Base-by-base conservation (phyloP, 2,797 vertebrate genomes). In the Galaxias olidus region DNA sequence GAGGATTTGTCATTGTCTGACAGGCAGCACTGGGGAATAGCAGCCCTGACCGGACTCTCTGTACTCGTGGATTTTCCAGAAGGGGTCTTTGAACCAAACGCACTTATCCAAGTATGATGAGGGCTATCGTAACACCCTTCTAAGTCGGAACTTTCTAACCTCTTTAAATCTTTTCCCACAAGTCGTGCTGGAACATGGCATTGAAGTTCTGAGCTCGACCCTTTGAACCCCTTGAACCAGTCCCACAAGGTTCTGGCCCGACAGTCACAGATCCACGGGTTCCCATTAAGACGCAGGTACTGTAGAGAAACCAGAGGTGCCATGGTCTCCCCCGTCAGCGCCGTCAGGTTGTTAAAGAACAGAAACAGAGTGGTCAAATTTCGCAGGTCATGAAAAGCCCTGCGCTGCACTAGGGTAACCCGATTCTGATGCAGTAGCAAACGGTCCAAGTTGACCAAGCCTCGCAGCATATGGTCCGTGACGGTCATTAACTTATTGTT, bases 181-280 rank as follows among this genome's bases (percentile, higher is more conserved):
- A 94, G 75, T 57, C 59, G 87, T 0, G 62, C 63, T 0, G 93
- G 93, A 14, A 90, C 81, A 51, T 85, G 87, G 63, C 93, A 94
- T 70, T 86, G 91, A 5, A 94, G 74, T 61, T 91, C 91, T 0
- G 93, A 93, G 0, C 92, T 94, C 0, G 93, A 93, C 0, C 93
- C 93, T 8, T 91, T 91, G 70, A 94, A 94, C 72, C 89, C 89
- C 64, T 81, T 89, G 56, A 94, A 92, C 93, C 93, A 94, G 71
- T 86, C 88, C 93, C 93, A 94, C 69, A 94, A 91, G 0, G 91
- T 90, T 8, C 86, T 87, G 0, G 93, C 92, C 62, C 91, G 88
- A 81, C 93, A 94, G 78, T 94, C 93, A 0, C 93, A 94, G 43
- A 93, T 86, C 93, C 93, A 94, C 65, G 91, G 92, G 86, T 94